Percentiles rank a stretch among this genome's conserved stretches.
phyloP scores from a whole-genome alignment of 64 coral and sea anemone genomes.

The Montipora capricornis region DNA sequence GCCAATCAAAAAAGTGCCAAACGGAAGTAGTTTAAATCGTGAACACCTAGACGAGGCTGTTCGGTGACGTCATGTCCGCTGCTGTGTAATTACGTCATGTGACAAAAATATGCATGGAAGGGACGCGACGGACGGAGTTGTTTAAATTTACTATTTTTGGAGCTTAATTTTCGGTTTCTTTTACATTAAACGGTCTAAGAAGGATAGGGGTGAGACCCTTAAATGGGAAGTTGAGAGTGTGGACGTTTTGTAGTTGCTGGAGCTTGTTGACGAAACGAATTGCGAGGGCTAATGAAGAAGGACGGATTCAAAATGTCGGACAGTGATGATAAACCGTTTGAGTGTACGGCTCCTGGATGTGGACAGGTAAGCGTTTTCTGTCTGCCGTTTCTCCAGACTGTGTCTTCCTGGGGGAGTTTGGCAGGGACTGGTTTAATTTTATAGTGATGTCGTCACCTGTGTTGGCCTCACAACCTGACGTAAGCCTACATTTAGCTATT shows the following conservation, averaged over 20 bases:
- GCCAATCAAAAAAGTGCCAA: neutral
- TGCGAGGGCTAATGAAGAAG: slow-evolving; percentile 46
- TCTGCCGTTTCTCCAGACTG: slow-evolving; percentile 63
- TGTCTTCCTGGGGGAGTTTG: slow-evolving; percentile 76
- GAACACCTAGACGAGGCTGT: slow-evolving; percentile 69
- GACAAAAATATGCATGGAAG: slow-evolving; percentile 97
- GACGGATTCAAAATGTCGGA: slow-evolving; percentile 89
- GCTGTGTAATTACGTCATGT: slow-evolving; percentile 96
- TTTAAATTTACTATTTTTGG: slow-evolving; percentile 74
- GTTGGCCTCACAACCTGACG: slow-evolving; percentile 76
- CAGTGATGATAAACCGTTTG: slow-evolving; percentile 92
- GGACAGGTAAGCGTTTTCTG: slow-evolving; percentile 86
- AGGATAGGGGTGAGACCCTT: neutral
- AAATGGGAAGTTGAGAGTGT: slow-evolving; percentile 26
- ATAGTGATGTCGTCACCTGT: slow-evolving; percentile 96
- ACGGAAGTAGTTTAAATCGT: neutral
- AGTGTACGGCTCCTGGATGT: slow-evolving; percentile 86
- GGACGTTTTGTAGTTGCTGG: slow-evolving; percentile 1
- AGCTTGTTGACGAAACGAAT: neutral
- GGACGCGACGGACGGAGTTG: slow-evolving; percentile 75
- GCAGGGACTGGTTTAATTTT: slow-evolving; percentile 87
- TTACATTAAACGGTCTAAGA: slow-evolving; percentile 35
- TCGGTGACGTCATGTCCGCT: slow-evolving; percentile 74
- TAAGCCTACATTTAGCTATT: slow-evolving; percentile 92
- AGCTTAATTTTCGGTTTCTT: slow-evolving; percentile 65